Percentiles rank a stretch among this genome's conserved stretches.
These are phyloP conservation scores for Danionella cerebrum DNA, from an alignment of 2,113 vertebrate genomes.

Conservation along the genomic window DNA sequence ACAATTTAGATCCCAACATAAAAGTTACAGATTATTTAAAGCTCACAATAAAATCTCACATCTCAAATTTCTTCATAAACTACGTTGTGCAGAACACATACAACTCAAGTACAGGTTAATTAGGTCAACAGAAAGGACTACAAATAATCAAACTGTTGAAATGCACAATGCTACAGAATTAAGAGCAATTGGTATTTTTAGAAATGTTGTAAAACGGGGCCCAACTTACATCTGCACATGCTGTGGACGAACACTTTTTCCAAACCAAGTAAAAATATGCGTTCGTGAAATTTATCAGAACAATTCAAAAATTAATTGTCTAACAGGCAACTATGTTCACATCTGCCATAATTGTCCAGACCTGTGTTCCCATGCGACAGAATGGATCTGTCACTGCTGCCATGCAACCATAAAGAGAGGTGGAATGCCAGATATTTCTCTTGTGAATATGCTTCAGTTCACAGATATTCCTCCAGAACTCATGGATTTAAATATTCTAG, in stretches of 20 bases:
- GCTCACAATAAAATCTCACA: too few relatives aligned
- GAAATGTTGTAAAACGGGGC: neutral
- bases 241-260: constrained; percentile 12
- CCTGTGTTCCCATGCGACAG: neutral
- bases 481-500: constrained; percentile 28
- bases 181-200: neutral
- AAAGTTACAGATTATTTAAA: too few relatives aligned
- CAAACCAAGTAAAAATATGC: constrained; percentile 10
- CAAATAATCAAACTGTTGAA: too few relatives aligned
- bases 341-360: constrained; percentile 3
- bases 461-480: constrained; percentile 11
- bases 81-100: constrained; percentile 18
- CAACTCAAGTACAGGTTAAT: constrained; percentile 14
- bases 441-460: neutral
- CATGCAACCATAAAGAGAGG: neutral
- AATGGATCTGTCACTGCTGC: constrained; percentile 13
- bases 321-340: constrained; percentile 28
- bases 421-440: constrained; percentile 2
- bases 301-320: neutral
- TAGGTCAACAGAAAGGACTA: neutral
- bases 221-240: neutral
- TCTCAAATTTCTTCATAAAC: neutral
- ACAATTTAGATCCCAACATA: too few relatives aligned
- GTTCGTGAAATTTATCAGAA: neutral
- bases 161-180: neutral